A percentile compares a stretch with the other conserved stretches of the same genome.
Conservation (phyloP, 1,140 invertebrate genomes). For the Rhynchophorus ferrugineus region DNA sequence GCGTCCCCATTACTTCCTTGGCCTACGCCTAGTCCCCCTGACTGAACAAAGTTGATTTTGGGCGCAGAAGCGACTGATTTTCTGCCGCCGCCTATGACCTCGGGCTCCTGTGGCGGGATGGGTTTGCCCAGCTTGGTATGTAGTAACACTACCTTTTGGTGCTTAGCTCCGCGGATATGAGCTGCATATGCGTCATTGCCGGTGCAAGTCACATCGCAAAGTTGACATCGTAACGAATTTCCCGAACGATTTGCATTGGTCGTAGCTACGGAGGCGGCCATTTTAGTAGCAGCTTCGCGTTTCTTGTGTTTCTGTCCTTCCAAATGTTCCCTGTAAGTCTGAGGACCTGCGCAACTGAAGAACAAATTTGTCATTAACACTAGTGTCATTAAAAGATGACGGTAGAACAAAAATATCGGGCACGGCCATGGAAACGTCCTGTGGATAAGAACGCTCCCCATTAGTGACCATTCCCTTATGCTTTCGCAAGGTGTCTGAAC, state of each 20-base stretch:
- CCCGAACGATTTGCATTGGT: constrained; percentile 52
- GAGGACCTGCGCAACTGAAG: constrained; percentile 39
- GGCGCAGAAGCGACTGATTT: constrained; percentile 60
- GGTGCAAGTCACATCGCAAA: constrained; percentile 97
- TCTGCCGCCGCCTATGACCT: constrained; percentile 54
- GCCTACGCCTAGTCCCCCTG: constrained; percentile 58
- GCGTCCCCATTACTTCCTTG: constrained; percentile 43
- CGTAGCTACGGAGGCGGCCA: constrained; percentile 49
- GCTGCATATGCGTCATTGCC: constrained; percentile 92
- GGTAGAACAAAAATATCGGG: no score
- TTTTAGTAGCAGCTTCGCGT: constrained; percentile 87
- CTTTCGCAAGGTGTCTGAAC: neutral
- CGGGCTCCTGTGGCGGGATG: constrained; percentile 92
- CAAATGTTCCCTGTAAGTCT: constrained; percentile 94
- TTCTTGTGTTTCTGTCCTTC: constrained; percentile 99
- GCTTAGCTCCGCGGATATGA: constrained; percentile 94
- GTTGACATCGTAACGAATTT: constrained; percentile 72
- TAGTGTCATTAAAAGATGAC: no score
- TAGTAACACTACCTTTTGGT: constrained; percentile 91
- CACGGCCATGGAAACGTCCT: neutral
- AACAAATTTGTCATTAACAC: constrained; percentile 4
- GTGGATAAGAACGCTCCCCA: neutral
- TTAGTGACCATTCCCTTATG: neutral
- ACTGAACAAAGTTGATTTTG: constrained; percentile 87
- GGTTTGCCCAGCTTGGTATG: constrained; percentile 96